Evolutionary conservation across 2,797 vertebrate species (phyloP), one percentile per base, ranked within the genome.

Genomic region (Acridotheres tristis): DNA sequence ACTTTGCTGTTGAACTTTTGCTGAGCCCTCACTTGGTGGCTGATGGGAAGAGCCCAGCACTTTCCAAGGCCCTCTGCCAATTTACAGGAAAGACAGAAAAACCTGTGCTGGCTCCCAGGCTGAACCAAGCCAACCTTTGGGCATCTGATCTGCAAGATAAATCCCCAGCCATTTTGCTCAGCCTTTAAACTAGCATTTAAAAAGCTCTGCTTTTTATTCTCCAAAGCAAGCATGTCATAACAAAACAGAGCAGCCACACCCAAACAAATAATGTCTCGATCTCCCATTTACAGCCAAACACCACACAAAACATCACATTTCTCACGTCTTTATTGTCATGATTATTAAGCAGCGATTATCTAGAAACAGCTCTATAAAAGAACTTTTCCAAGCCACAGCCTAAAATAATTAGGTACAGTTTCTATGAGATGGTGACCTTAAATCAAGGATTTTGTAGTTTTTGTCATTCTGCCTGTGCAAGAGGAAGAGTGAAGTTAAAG

Each of bases 1-100:
- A 9, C 59, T 68, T 47, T 88, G 85, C 93, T 90, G 86, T 15
- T 26, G 47, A 51, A 30, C 42, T 95, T 96, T 75, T 90, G 90
- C 89, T 92, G 91, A 93, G 38, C 50, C 61, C 71, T 63, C 83
- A 29, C 30, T 71, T 71, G 13, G 61, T 1, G 34, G 2, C 78
- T 27, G 51, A 36, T 26, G 32, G 67, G 86, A 93, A 93, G 57
- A 65, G 68, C 15, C 81, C 27, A 61, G 95, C 4, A 14, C 40
- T 82, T 92, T 95, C 86, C 4, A 8, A 81, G 65, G 53, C 18
- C 19, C 65, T 34, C 72, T 77, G 51, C 55, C 69, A 42, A 26
- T 38, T 61, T 5, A 36, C 23, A 26, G 25, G 22, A 13, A 47
- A 75, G 61, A 29, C 10, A 29, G 54, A 27, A 74, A 82, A 84